Conservation (phyloP, 2,888 invertebrate species). For the Platynereis dumerilii region DNA sequence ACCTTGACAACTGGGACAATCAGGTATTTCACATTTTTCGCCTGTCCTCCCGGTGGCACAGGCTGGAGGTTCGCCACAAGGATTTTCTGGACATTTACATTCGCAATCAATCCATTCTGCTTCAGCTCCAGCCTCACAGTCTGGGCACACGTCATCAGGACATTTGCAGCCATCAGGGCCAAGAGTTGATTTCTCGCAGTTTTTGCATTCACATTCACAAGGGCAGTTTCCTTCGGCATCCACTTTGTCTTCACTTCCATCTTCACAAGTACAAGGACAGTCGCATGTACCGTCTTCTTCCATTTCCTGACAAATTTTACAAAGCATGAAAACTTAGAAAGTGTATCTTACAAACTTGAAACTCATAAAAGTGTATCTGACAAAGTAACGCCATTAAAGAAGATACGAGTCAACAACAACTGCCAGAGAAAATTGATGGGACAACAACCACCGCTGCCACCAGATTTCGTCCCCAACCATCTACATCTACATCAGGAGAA, state of each 20-base stretch:
- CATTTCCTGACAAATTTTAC: too few relatives aligned
- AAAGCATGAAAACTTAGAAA: too few relatives aligned
- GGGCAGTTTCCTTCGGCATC: conserved; percentile 13
- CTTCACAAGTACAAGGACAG: conserved; percentile 11
- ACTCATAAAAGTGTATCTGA: too few relatives aligned
- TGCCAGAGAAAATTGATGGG: too few relatives aligned
- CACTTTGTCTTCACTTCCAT: conserved; percentile 16
- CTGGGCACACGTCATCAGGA: conserved; percentile 19
- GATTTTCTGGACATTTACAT: conserved; percentile 6
- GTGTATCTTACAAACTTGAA: too few relatives aligned
- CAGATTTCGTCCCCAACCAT: too few relatives aligned
- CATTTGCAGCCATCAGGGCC: conserved; percentile 22
- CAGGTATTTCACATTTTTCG: conserved; percentile 7
- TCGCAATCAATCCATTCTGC: conserved; percentile 9
- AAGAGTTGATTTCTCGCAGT: conserved; percentile 16
- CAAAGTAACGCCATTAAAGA: too few relatives aligned
- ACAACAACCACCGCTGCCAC: too few relatives aligned
- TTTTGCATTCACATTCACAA: conserved; percentile 21
- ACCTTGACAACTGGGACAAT: conserved; percentile 15
- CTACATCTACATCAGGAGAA: too few relatives aligned
- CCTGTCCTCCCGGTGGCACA: conserved; percentile 11
- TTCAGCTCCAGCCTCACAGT: conserved; percentile 9
- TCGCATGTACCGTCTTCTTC: conserved; percentile 12
- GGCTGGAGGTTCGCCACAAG: conserved; percentile 13
- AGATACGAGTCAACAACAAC: too few relatives aligned